Conservation (phyloP, 2,113 vertebrate genomes). For the Neogobius melanostomus region DNA sequence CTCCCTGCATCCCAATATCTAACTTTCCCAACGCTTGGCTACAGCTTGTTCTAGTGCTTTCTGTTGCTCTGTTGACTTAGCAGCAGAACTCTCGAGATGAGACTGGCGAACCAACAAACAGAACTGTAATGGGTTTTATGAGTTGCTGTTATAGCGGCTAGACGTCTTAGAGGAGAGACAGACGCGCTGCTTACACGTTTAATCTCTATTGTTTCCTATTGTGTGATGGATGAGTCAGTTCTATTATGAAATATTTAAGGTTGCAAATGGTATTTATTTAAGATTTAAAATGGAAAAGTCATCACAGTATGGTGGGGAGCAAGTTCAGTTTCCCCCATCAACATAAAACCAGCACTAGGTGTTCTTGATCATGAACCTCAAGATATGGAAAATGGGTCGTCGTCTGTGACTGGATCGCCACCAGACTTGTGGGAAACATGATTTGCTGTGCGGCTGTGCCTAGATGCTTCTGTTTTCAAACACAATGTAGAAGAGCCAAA, state of each 20-base stretch:
- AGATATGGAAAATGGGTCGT: no score
- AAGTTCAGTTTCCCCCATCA: not conserved
- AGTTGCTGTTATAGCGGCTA: conserved; percentile 25
- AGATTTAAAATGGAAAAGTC: not conserved
- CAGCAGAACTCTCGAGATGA: conserved; percentile 59
- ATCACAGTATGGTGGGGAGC: not conserved
- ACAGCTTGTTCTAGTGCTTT: conserved; percentile 60
- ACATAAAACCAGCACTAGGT: no score
- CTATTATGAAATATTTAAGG: not conserved
- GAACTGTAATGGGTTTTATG: conserved; percentile 36
- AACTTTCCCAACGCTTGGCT: conserved; percentile 21
- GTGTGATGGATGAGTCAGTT: conserved; percentile 10
- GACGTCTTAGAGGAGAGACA: conserved; percentile 15
- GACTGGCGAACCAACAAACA: conserved; percentile 34
- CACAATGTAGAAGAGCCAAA: no score
- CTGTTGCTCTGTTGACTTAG: conserved; percentile 46
- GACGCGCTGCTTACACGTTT: conserved; percentile 14
- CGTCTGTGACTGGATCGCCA: no score
- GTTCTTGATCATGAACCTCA: no score
- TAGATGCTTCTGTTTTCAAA: no score
- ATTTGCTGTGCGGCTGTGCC: no score
- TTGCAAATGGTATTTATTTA: not conserved
- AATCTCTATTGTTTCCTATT: not conserved
- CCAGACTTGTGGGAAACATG: no score
- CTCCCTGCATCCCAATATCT: not conserved